A percentile compares a stretch with the other conserved stretches of the same genome.
Evolutionary conservation across 1,140 invertebrate genomes (phyloP).

Genomic region (Formica exsecta): DNA sequence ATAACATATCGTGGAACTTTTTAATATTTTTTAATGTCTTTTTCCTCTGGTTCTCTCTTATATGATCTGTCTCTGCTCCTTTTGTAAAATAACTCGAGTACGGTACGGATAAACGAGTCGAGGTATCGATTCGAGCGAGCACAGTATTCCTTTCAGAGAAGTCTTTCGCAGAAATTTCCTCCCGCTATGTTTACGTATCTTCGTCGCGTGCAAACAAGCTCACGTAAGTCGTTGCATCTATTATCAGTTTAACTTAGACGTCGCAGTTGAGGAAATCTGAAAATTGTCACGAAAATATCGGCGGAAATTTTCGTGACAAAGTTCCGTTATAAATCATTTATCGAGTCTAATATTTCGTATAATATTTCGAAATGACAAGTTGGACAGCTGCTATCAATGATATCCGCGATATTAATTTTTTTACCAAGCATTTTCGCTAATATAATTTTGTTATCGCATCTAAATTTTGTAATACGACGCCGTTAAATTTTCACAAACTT

Average conservation of each 20-base stretch:
- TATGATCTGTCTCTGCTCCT: not conserved
- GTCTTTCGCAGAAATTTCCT: slow-evolving; percentile 17
- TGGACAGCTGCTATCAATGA: not conserved
- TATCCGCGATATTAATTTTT: not conserved
- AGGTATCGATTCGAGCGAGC: slow-evolving; percentile 46
- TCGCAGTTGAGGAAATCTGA: slow-evolving; percentile 29
- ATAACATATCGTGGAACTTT: not conserved
- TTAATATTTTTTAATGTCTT: not conserved
- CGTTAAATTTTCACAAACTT: not conserved
- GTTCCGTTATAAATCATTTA: slow-evolving; percentile 17
- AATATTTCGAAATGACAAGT: not conserved
- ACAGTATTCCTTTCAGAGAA: slow-evolving; percentile 26
- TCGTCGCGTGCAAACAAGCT: slow-evolving; percentile 38
- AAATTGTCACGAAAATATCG: slow-evolving; percentile 17
- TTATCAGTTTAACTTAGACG: not conserved
- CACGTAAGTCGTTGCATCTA: slow-evolving; percentile 31
- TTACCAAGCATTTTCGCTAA: not conserved
- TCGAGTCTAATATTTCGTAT: not conserved
- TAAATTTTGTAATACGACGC: not conserved
- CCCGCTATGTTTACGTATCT: slow-evolving; percentile 19
- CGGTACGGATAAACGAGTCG: slow-evolving; percentile 10
- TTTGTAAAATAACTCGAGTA: not conserved
- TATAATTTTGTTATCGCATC: not conserved
- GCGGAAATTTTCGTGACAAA: not conserved
- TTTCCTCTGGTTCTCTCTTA: not conserved